A percentile compares a stretch with the other conserved stretches of the same genome.
These are phyloP conservation scores for Drosophila buzzatii DNA, from an alignment of 2,888 invertebrate species.

Conservation along the genomic window DNA sequence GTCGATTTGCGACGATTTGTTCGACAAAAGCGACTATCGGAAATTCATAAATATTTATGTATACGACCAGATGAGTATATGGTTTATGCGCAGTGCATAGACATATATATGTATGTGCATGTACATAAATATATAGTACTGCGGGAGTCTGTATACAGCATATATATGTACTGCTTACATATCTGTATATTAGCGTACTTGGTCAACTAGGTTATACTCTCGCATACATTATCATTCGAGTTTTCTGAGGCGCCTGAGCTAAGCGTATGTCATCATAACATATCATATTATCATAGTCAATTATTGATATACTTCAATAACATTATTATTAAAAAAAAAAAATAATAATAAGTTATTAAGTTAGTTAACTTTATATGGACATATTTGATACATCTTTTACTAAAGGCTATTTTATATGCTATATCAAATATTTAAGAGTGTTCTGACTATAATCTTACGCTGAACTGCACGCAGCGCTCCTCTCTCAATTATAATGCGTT, in stretches of 20 bases:
- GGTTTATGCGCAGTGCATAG: slow-evolving; percentile 33
- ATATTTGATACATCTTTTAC: no score
- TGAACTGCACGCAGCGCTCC: no score
- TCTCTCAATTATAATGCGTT: no score
- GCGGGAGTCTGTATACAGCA: no score
- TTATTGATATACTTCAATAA: no score
- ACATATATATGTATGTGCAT: not conserved
- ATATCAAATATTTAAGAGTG: no score
- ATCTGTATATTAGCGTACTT: not conserved
- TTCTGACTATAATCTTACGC: no score
- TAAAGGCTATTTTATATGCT: no score
- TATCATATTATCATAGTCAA: not conserved
- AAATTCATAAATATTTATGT: slow-evolving; percentile 76
- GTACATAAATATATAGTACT: not conserved
- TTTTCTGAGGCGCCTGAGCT: not conserved
- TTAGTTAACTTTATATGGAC: no score
- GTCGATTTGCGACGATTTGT: slow-evolving; percentile 76
- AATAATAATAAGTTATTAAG: no score
- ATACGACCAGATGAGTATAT: slow-evolving; percentile 41
- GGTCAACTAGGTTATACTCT: not conserved
- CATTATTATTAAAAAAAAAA: no score
- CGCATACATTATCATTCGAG: slow-evolving; percentile 7
- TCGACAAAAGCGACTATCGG: slow-evolving; percentile 57
- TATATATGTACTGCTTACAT: not conserved
- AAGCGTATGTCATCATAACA: not conserved